Evolutionary conservation across 92 coral and sea anemone genomes (phyloP), one percentile per base, ranked within the genome.

Genomic region (Virgularia gustaviana): DNA sequence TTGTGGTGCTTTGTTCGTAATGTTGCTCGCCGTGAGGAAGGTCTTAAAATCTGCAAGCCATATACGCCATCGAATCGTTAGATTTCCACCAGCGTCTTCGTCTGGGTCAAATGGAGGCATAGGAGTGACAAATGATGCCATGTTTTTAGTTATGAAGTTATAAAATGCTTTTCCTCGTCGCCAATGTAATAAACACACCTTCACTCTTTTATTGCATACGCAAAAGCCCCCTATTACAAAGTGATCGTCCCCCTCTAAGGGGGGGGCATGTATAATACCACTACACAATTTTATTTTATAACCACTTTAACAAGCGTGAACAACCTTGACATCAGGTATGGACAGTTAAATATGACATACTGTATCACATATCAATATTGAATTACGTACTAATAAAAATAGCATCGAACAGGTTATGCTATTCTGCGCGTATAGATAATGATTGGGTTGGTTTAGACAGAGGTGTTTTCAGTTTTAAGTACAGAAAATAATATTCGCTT

Each of bases 11-110:
- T 65, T 62, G 27, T 62, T 62, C 18, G 70, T 62, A 13, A 62
- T 62, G 24, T 33, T 62, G 20, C 47, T 36, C 7, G 70, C 70
- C 7, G 70, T 20, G 10, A 62, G 70, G 25, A 62, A 62, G 9
- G 41, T 62, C 39, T 62, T 62, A 19, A 62, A 62, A 36, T 62
- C 70, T 16, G 70, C 97, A 19, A 95, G 85, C 55, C 89, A 95
- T 52, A 86, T 91, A 70, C 87, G 97, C 39, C 86, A 75, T 58
- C 88, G 66, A 19, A 88, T 75, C 28, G 90, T 90, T 7, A 88
- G 88, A 9, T 87, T 77, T 70, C 91, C 77, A 36, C 89, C 95
- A 32, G 53, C 83, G 65, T 91, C 95, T 27, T 15, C 49, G n/a
- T 47, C 55, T 4, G 55, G 55, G n/a, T 47, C n/a, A 47, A 47